These are phyloP conservation scores for Saturnia pavonia DNA, from an alignment of 2,888 invertebrate genomes.

Conservation along the genomic window DNA sequence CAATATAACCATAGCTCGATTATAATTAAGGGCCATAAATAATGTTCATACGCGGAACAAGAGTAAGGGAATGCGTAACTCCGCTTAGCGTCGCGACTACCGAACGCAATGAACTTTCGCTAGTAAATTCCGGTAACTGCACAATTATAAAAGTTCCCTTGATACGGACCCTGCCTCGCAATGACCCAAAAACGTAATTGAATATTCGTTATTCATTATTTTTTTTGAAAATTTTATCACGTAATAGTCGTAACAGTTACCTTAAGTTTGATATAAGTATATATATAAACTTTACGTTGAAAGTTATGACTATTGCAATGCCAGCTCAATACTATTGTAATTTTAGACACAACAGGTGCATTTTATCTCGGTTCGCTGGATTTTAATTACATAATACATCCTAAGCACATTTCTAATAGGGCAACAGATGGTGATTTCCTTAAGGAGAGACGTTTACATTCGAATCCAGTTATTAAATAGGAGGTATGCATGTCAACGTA, in stretches of 20 bases:
- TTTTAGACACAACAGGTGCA: slow-evolving; percentile 5
- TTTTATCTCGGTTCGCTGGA: slow-evolving; percentile 9
- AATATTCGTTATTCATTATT: slow-evolving; percentile 14
- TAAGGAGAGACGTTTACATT: slow-evolving; percentile 17
- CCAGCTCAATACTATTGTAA: slow-evolving; percentile 6
- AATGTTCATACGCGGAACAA: slow-evolving; percentile 50
- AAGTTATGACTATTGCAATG: slow-evolving; percentile 10
- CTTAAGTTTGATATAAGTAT: background rate
- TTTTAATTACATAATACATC: slow-evolving; percentile 12
- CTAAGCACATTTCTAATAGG: slow-evolving; percentile 15
- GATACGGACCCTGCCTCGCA: slow-evolving; percentile 17
- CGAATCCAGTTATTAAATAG: slow-evolving; percentile 46
- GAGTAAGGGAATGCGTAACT: slow-evolving; percentile 32
- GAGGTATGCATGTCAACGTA: slow-evolving; percentile 71
- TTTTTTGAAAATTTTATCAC: slow-evolving; percentile 21
- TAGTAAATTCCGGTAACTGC: slow-evolving; percentile 35
- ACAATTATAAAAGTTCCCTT: slow-evolving; percentile 35
- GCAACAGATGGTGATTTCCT: slow-evolving; percentile 20
- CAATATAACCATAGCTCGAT: slow-evolving; percentile 37
- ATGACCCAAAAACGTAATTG: slow-evolving; percentile 18
- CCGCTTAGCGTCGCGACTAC: slow-evolving; percentile 35
- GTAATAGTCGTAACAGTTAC: slow-evolving; percentile 19
- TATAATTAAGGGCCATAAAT: slow-evolving; percentile 65
- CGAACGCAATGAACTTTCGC: slow-evolving; percentile 49
- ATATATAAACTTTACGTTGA: background rate